phyloP scores from a whole-genome alignment of 1,140 invertebrate genomes.

The Armadillidium nasatum region DNA sequence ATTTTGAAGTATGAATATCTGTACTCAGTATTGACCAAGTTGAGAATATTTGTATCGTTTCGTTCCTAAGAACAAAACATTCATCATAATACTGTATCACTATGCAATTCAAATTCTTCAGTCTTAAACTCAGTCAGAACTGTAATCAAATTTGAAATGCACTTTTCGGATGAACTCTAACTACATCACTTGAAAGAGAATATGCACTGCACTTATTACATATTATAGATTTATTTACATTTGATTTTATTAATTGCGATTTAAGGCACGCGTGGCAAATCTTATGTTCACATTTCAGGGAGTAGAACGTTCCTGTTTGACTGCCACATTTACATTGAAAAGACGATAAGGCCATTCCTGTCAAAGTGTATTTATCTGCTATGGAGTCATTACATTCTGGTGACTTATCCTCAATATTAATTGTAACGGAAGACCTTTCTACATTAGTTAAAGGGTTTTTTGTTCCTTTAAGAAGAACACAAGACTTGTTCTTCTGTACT shows the following conservation, averaged over 20 bases:
- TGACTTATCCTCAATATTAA: background rate
- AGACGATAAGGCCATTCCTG: background rate
- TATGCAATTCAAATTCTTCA: too few species aligned
- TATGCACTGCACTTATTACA: background rate
- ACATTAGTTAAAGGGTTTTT: background rate
- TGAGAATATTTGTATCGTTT: too few species aligned
- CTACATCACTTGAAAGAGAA: background rate
- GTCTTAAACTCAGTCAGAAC: too few species aligned
- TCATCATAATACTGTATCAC: too few species aligned
- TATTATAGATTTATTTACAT: background rate
- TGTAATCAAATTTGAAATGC: background rate
- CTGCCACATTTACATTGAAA: background rate
- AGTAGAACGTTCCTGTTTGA: background rate
- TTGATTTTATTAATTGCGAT: background rate
- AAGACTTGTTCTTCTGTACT: background rate
- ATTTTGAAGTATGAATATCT: too few species aligned
- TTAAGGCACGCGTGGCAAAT: background rate
- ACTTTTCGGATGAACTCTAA: background rate
- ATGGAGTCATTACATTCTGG: background rate
- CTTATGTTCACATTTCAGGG: background rate
- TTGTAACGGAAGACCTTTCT: background rate
- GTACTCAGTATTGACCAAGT: too few species aligned
- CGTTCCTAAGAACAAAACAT: too few species aligned
- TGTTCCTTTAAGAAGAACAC: background rate
- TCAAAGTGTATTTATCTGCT: background rate